Evolutionary conservation across 2,113 vertebrate genomes (phyloP).

Genomic region (Esox niger): DNA sequence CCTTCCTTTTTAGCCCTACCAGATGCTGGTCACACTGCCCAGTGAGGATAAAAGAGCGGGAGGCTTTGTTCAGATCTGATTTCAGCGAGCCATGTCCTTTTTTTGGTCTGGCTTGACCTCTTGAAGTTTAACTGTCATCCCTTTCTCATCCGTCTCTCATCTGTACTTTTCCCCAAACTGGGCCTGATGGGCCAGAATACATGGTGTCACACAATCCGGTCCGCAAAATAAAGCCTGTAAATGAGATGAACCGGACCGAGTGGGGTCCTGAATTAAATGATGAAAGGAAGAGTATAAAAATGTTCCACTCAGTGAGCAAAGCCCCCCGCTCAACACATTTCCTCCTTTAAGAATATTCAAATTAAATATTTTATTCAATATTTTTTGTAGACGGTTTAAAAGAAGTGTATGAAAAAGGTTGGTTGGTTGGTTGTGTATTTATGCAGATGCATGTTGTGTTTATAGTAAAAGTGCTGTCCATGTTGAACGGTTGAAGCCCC

Average conservation of each 20-base stretch:
- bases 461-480: slow-evolving; percentile 52
- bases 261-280: not conserved
- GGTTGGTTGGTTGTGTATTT: slow-evolving; percentile 66
- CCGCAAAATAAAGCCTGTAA: slow-evolving; percentile 18
- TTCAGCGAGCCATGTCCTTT: not conserved
- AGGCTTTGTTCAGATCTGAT: slow-evolving; percentile 52
- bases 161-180: not conserved
- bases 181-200: slow-evolving; percentile 12
- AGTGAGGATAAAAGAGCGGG: slow-evolving; percentile 45
- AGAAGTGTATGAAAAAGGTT: slow-evolving; percentile 39
- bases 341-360: slow-evolving; percentile 25
- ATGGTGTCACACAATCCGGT: slow-evolving; percentile 34
- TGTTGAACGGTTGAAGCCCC: slow-evolving; percentile 17
- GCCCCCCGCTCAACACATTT: slow-evolving; percentile 39
- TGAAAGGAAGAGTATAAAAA: not conserved
- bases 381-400: slow-evolving; percentile 65
- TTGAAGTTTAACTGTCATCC: too few relatives aligned
- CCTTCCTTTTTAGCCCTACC: not conserved
- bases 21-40: slow-evolving; percentile 14
- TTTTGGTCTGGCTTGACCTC: slow-evolving; percentile 15
- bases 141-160: slow-evolving; percentile 10
- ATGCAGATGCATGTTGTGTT: slow-evolving; percentile 59
- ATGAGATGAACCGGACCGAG: slow-evolving; percentile 16
- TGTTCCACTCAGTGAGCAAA: slow-evolving; percentile 36
- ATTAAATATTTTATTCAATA: too few relatives aligned